Percentiles rank a stretch among this genome's conserved stretches.
Conservation (phyloP, 1,140 invertebrate species). For the Drosophila albomicans region DNA sequence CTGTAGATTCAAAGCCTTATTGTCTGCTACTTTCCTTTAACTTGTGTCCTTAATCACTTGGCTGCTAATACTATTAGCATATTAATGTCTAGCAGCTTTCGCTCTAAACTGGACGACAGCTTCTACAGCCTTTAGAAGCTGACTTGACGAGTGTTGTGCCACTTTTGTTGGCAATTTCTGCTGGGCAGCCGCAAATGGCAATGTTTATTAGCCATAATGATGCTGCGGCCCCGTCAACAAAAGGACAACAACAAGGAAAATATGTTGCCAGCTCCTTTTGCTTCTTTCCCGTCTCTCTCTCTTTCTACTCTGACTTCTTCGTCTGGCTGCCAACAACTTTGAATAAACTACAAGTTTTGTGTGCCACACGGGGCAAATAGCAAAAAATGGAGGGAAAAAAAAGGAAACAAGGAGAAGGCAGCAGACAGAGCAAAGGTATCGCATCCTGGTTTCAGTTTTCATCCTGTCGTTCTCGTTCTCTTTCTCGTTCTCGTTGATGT, state of each 20-base stretch:
- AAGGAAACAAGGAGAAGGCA: slow-evolving; percentile 12
- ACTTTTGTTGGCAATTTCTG: slow-evolving; percentile 34
- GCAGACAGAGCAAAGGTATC: slow-evolving; percentile 62
- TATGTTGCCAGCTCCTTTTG: slow-evolving; percentile 54
- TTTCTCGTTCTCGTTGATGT: slow-evolving; percentile 36
- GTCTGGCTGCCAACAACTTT: slow-evolving; percentile 51
- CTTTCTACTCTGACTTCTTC: slow-evolving; percentile 19
- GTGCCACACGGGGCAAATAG: slow-evolving; percentile 33
- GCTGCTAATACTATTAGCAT: slow-evolving; percentile 1
- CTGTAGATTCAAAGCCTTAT: neutral
- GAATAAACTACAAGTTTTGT: slow-evolving; percentile 78
- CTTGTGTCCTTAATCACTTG: neutral
- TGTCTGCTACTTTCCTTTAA: neutral
- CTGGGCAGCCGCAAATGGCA: slow-evolving; percentile 74
- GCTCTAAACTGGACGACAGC: neutral
- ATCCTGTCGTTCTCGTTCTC: slow-evolving; percentile 5
- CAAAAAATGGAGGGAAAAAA: slow-evolving; percentile 11
- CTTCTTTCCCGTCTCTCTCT: slow-evolving; percentile 9
- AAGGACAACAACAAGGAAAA: slow-evolving; percentile 52
- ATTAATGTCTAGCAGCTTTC: neutral
- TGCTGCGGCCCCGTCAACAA: slow-evolving; percentile 72
- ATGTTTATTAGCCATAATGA: slow-evolving; percentile 83
- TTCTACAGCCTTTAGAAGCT: slow-evolving; percentile 10
- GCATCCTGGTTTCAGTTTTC: slow-evolving; percentile 36
- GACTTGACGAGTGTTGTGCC: slow-evolving; percentile 44